Base-by-base conservation (phyloP, 2,888 invertebrate genomes). In the Watsonalla binaria region DNA sequence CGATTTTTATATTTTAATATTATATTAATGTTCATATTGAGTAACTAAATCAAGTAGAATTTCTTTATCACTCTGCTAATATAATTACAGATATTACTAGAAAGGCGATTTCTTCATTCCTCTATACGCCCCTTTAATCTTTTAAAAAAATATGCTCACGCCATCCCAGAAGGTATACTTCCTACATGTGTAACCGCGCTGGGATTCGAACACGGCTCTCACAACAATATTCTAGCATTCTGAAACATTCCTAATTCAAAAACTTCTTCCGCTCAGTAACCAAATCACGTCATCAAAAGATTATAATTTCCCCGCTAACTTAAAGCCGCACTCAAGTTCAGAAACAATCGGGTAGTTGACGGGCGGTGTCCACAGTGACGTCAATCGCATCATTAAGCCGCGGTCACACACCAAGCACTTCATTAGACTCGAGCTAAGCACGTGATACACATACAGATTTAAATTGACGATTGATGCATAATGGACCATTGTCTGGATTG, bases 391-490 rank as follows among this genome's bases (percentile, higher is more conserved):
- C 87, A 86, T 88, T 88, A 88, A 82, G 73, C 74, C 66, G 62
- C 66, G 85, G 86, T 86, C 87, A 84, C 87, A 82, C 79, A 81
- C 86, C 88, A 84, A 73, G 76, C 84, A 84, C 87, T 88, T 88
- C 87, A 86, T 89, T 88, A 88, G 77, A 76, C 80, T 77, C 80
- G 79, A 49, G 49, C 49, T 49, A 42, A 42, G 49, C 13, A 82
- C 85, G 86, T 83, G 86, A 84, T 80, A 81, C 82, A 82, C 86
- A 86, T 87, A 75, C 78, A 74, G 68, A 65, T 71, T 72, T 82
- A 80, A 83, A 74, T 79, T 79, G 83, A 73, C 70, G 84, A 86
- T 84, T 85, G 86, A 87, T 84, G 81, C 79, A 86, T 83, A 86
- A 85, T 84, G 74, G 79, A 64, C 42, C 7, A 42, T 42, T 42